Evolutionary conservation across 2,797 vertebrate genomes (phyloP), one percentile per base, ranked within the genome.

Genomic region (Sebastes variabilis): DNA sequence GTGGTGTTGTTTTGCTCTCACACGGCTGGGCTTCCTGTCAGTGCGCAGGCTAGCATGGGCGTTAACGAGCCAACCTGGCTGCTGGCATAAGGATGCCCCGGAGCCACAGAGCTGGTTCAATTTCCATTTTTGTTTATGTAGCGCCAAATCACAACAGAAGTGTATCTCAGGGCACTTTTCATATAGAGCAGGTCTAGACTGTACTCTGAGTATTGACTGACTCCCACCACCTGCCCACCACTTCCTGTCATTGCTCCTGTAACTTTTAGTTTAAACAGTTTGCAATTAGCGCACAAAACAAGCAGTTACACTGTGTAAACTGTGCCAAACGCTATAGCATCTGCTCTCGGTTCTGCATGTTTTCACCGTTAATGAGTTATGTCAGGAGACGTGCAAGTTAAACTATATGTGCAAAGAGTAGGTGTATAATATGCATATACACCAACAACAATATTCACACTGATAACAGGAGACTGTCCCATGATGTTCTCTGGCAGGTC

Each of bases 11-110:
- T 87, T 88, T 82, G 82, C 76, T 82, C 75, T 85, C 80, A 74
- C 81, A 66, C 81, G 65, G 65, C 71, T 72, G 77, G 49, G 64
- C 72, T 75, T 52, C 64, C 49, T 89, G 88, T 89, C 85, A 81
- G 73, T 24, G 68, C 81, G 54, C 16, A 61, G 66, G 62, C 70
- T 54, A 86, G 73, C 80, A 38, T 14, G 56, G 61, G 84, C 3
- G 86, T 82, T 90, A 92, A 93, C 66, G 9, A 92, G 77, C 62
- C 71, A 82, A 80, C 85, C 72, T 60, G 11, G 69, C 74, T 56
- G 79, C 68, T 87, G 89, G 93, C 87, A 82, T 60, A 60, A 76
- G 56, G 74, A 74, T 22, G 69, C 86, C 91, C 88, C 4, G 24
- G 14, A 89, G 89, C 76, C 42, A 67, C 24, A 4, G 71, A 73